Evolutionary conservation across 2,797 vertebrate species (phyloP).

Genomic region (Vireo griseus): DNA sequence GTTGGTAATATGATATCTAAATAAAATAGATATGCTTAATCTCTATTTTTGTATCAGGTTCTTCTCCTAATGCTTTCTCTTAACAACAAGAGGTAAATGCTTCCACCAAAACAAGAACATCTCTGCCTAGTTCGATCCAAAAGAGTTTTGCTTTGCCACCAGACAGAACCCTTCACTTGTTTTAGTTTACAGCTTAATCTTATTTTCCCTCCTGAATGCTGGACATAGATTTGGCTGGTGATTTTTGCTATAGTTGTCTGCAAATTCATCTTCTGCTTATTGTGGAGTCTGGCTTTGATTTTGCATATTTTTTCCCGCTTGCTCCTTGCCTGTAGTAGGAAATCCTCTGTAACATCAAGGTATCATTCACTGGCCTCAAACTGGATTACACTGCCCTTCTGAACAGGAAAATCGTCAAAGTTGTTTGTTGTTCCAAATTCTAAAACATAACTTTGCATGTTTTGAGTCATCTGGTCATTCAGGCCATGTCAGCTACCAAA

Average conservation of each 20-base stretch:
- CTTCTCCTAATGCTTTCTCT: background rate
- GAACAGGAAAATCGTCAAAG: background rate
- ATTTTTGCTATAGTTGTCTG: background rate
- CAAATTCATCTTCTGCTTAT: background rate
- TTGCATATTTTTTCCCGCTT: background rate
- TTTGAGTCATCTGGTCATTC: background rate
- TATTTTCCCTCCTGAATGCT: background rate
- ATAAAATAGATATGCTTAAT: background rate
- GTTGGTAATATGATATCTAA: accelerated
- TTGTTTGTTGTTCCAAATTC: background rate
- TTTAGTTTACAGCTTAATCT: background rate
- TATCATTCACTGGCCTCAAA: background rate
- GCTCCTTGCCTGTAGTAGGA: background rate
- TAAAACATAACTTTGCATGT: background rate
- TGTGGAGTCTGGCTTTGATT: background rate
- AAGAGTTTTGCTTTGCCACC: background rate
- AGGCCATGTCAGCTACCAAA: background rate
- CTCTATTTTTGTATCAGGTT: background rate
- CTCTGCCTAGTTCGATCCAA: background rate
- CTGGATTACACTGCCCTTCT: background rate
- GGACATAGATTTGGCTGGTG: background rate
- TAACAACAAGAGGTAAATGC: background rate
- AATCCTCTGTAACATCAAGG: accelerated
- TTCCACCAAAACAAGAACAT: background rate
- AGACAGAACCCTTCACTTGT: background rate